Base-by-base conservation (phyloP, 2,113 vertebrate species). In the Grantiella picta region DNA sequence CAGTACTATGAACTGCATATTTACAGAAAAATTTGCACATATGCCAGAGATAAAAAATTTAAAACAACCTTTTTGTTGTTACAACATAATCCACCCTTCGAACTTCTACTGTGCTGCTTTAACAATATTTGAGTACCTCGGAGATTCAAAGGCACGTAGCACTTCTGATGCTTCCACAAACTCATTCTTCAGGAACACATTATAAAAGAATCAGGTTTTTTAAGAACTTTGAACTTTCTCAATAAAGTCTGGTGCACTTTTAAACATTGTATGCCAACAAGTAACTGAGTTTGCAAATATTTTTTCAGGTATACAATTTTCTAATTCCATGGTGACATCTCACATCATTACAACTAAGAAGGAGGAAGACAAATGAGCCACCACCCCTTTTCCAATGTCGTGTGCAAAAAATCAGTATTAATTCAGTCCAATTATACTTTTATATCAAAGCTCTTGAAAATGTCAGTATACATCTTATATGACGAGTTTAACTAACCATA, bases 401-500 rank as follows among this genome's bases (percentile, higher is more conserved):
- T 31, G 36, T 76, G 47, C 47, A 60, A 92, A 59, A 86, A 66
- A 8, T 11, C 25, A 76, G 49, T 57, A 84, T 36, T 65, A 88
- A 69, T 54, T 71, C 81, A 68, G 40, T 60, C 57, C 66, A 83
- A 65, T 20, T 50, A 63, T 45, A 86, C 10, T 49, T 85, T 63
- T 25, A 86, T 91, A 71, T 63, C 50, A 92, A 77, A 94, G 63
- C 36, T 92, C 83, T 64, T 66, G 38, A 72, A 82, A 65, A 88
- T 86, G 61, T 77, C 79, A 92, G 71, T n/a, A 36, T 79, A 95
- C 75, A 95, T 63, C 54, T 86, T 73, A 73, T 36, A 94, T 56
- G 85, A 69, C 86, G 86, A 89, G 31, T 96, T 98, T 98, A 97
- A 97, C 97, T 98, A 96, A 97, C 75, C 81, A 72, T 92, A 90